These are phyloP conservation scores for Dolichallabes microphthalmus DNA, from an alignment of 2,113 vertebrate species.

Conservation along the genomic window DNA sequence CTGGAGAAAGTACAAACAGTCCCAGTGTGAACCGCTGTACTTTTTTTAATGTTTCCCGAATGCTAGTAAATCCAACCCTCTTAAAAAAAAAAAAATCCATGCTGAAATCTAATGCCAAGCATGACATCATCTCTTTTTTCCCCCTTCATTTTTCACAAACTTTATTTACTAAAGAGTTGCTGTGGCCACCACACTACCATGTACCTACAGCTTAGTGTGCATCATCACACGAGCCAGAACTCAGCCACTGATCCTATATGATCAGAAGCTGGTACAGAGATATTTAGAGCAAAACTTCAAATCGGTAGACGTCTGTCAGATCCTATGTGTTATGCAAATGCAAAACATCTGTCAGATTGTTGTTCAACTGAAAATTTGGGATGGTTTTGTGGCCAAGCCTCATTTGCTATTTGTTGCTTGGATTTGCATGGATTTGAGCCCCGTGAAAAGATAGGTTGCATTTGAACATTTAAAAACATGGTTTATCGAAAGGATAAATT, in stretches of 20 bases:
- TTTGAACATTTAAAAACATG: conserved; percentile 41
- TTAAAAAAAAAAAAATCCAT: conserved; percentile 62
- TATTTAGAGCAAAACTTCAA: not conserved
- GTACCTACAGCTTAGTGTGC: conserved; percentile 44
- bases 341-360: conserved; percentile 53
- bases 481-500: conserved; percentile 30
- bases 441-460: conserved; percentile 15
- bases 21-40: conserved; percentile 62
- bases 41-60: conserved; percentile 71
- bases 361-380: conserved; percentile 42
- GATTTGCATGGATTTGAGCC: conserved; percentile 38
- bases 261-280: conserved; percentile 33
- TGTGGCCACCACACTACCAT: conserved; percentile 57
- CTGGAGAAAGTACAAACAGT: conserved; percentile 61
- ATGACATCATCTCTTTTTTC: conserved; percentile 69
- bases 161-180: conserved; percentile 54
- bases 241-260: conserved; percentile 49
- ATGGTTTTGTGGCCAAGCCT: conserved; percentile 38
- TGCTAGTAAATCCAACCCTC: conserved; percentile 68
- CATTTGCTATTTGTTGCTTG: conserved; percentile 5
- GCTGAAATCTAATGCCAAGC: conserved; percentile 62
- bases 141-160: conserved; percentile 51
- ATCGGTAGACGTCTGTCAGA: conserved; percentile 45
- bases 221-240: conserved; percentile 30
- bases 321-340: conserved; percentile 36